Base-by-base conservation (phyloP, 2,888 invertebrate genomes). In the Hirtodrosophila cameraria region DNA sequence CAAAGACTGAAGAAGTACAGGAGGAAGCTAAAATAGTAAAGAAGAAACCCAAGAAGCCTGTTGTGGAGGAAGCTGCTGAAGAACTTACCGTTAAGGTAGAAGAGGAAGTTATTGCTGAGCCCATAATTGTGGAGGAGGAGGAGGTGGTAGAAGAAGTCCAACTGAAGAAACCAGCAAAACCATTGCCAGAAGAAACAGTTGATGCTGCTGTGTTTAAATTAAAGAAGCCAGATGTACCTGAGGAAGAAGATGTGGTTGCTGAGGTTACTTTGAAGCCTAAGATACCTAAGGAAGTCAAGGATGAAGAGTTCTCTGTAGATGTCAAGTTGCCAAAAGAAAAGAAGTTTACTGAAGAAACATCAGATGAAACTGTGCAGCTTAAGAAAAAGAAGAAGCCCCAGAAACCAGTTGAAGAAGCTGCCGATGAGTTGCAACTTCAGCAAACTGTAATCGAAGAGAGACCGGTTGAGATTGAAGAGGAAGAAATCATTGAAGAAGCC, bases 381-480 rank as follows among this genome's bases (percentile, higher is more conserved):
- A 89, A 89, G 60, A 89, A 89, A 45, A 90, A 90, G 62, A 90
- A 88, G 46, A 90, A 88, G 53, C 81, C 84, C 1, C 62, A 73
- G 4, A 86, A 85, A 18, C 58, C 66, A 0, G 54, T 77, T 0
- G 90, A 89, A 59, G 90, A 90, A 76, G 90, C 88, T 25, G 88
- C 89, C 2, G 91, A 89, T 75, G 86, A 88, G 18, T 86, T 90
- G 72, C 80, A 89, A 54, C 79, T 90, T 31, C 84, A 81, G 54
- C 88, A 89, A 54, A 87, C 87, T 59, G 80, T 88, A 6, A 59
- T 89, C 7, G 75, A 86, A 67, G 88, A 90, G 71, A 91, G 91
- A 67, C 90, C 92, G 12, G 91, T 93, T 76, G 93, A 93, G 86
- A 90, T 92, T 42, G 91, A 92, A 50, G 93, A 93, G 84, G 93